Conservation (phyloP, 2,113 vertebrate species). For the Larimichthys polyactis region DNA sequence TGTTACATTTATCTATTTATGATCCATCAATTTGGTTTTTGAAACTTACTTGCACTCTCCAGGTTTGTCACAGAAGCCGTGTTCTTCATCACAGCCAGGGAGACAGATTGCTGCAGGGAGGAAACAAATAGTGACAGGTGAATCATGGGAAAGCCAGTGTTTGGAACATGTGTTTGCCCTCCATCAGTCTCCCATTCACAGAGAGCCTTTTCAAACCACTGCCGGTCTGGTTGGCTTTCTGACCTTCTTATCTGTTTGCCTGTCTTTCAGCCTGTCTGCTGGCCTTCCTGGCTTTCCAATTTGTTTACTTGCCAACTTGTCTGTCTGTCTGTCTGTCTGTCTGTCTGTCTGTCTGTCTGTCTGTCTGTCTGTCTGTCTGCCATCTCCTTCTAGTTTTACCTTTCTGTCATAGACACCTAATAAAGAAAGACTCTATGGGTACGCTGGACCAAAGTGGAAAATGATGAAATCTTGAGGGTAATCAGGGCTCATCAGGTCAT, state of each 20-base stretch:
- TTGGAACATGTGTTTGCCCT: conserved; percentile 41
- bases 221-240: conserved; percentile 2
- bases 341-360: conserved; percentile 2
- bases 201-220: conserved; percentile 47
- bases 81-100: conserved; percentile 96
- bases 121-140: conserved; percentile 46
- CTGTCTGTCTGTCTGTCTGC: background rate
- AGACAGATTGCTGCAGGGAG: conserved; percentile 92
- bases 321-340: conserved; percentile 11
- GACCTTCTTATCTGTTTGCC: conserved; percentile 27
- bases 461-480: background rate
- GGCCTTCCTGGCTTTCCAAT: background rate
- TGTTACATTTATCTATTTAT: background rate
- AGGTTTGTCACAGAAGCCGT: conserved; percentile 96
- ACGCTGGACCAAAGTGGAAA: background rate
- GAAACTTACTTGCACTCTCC: conserved; percentile 98
- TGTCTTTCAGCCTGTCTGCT: conserved; percentile 17
- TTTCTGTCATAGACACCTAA: conserved; percentile 6
- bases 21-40: background rate
- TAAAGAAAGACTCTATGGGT: background rate
- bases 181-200: conserved; percentile 48
- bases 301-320: conserved; percentile 20
- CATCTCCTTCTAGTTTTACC: background rate
- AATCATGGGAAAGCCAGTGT: conserved; percentile 40
- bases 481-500: conserved; percentile 19